Conservation (phyloP, 2,113 vertebrate species). For the Struthio camelus region DNA sequence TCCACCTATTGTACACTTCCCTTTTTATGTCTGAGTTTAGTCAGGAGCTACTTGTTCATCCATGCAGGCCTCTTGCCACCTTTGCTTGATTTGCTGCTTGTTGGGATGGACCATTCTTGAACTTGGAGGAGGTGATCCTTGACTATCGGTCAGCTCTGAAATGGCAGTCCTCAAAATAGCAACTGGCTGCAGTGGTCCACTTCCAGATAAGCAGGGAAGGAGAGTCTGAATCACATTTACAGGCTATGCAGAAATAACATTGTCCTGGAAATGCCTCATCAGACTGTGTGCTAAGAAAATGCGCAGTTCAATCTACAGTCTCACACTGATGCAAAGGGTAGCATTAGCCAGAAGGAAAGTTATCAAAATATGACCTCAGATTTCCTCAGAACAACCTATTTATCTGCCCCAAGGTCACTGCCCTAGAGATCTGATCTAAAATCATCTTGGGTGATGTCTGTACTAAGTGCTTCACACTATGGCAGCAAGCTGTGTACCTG, state of each 20-base stretch:
- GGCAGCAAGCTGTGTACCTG: background rate
- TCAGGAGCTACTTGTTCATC: too few species aligned
- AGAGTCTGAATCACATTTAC: too few species aligned
- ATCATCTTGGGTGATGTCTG: background rate
- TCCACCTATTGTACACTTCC: too few species aligned
- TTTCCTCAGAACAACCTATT: background rate
- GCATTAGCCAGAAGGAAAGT: background rate
- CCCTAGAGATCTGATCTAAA: background rate
- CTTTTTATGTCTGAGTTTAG: too few species aligned
- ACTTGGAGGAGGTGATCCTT: too few species aligned
- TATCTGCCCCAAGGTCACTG: background rate
- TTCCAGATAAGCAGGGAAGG: too few species aligned
- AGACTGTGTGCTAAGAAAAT: background rate
- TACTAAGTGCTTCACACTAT: background rate
- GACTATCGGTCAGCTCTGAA: too few species aligned
- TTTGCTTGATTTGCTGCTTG: too few species aligned
- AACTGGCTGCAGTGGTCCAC: too few species aligned
- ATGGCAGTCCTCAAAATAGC: too few species aligned
- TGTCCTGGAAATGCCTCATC: background rate
- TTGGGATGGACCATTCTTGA: too few species aligned
- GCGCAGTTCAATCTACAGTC: background rate
- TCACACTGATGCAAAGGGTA: background rate
- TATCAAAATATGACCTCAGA: background rate
- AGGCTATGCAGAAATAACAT: background rate
- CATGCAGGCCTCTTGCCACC: too few species aligned